phyloP scores from a whole-genome alignment of 2,797 vertebrate species.

The Gadopsis bispinosus region DNA sequence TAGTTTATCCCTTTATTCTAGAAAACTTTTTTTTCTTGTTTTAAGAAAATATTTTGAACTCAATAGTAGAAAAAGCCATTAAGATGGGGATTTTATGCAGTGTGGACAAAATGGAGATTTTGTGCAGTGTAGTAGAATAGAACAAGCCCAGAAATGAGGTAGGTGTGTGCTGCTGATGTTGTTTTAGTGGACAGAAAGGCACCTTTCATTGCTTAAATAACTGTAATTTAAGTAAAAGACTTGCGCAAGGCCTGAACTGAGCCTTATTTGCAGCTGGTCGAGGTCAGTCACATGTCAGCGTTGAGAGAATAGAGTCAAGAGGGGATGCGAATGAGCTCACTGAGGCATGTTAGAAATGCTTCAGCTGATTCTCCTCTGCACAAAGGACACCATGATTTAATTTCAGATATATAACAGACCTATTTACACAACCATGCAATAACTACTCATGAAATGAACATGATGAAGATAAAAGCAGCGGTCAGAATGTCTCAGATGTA shows the following conservation, averaged over 20 bases:
- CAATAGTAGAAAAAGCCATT: neutral
- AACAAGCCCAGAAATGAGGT: slow-evolving; percentile 9
- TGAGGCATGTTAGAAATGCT: slow-evolving; percentile 59
- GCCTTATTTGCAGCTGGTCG: slow-evolving; percentile 43
- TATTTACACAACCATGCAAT: slow-evolving; percentile 22
- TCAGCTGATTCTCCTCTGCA: slow-evolving; percentile 48
- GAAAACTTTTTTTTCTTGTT: neutral
- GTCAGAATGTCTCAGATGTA: neutral
- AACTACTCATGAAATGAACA: neutral
- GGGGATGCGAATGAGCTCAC: slow-evolving; percentile 57
- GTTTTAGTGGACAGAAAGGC: slow-evolving; percentile 37
- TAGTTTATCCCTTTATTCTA: neutral
- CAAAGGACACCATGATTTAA: slow-evolving; percentile 36
- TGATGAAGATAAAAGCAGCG: neutral
- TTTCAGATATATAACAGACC: slow-evolving; percentile 20
- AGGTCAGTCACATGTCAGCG: slow-evolving; percentile 49
- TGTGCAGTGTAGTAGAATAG: neutral
- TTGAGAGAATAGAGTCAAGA: slow-evolving; percentile 48
- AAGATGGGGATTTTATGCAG: neutral
- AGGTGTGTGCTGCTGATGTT: slow-evolving; percentile 21
- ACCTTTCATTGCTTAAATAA: slow-evolving; percentile 30
- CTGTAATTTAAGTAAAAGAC: slow-evolving; percentile 47
- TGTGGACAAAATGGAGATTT: slow-evolving; percentile 7
- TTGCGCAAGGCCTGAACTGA: slow-evolving; percentile 34
- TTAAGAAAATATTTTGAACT: neutral